Base-by-base conservation (phyloP, 2,113 vertebrate genomes). In the Marcusenius ussheri region DNA sequence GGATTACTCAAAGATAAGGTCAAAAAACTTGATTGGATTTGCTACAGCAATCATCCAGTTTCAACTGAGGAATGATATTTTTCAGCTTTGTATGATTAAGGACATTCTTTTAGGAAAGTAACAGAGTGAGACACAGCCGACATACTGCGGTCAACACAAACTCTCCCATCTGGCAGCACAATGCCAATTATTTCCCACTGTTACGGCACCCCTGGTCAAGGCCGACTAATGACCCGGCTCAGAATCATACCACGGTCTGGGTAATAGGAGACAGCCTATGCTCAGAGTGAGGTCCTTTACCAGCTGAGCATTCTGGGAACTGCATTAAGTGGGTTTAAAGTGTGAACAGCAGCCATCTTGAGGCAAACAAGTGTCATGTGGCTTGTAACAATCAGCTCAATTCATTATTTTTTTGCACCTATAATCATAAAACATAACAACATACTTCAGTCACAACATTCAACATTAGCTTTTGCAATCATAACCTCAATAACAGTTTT, bases 231-330 rank as follows among this genome's bases (percentile, higher is more conserved):
- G 45, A 47, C 45, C 42, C 3, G 21, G 83, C 74, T 80, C 35
- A 42, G 39, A 84, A 84, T 47, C 83, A 84, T 47, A 21, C 77
- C 77, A 83, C 42, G 83, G 83, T 84, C 83, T 47, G 83, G 83
- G 83, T 84, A 84, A 84, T 39, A 47, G 83, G 83, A 84, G 35
- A 21, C 42, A 47, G 83, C 83, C 83, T n/a, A n/a, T 8, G 15
- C 45, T 84, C 83, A 42, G 35, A 11, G 62, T 70, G 62, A 70
- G 62, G 27, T 70, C 62, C 10, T 70, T 70, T 13, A 70, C 62
- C 45, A 47, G 45, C 35, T 84, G 83, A 84, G 45, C 83, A 45
- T 46, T 47, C 45, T 45, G 45, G 83, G 83, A 47, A 46, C 83
- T 46, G 9, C 83, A 70, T 24, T 84, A 46, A 84, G 45, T 47